A percentile compares a stretch with the other conserved stretches of the same genome.
Evolutionary conservation across 2,113 vertebrate genomes (phyloP).

Genomic region (Erinaceus europaeus): DNA sequence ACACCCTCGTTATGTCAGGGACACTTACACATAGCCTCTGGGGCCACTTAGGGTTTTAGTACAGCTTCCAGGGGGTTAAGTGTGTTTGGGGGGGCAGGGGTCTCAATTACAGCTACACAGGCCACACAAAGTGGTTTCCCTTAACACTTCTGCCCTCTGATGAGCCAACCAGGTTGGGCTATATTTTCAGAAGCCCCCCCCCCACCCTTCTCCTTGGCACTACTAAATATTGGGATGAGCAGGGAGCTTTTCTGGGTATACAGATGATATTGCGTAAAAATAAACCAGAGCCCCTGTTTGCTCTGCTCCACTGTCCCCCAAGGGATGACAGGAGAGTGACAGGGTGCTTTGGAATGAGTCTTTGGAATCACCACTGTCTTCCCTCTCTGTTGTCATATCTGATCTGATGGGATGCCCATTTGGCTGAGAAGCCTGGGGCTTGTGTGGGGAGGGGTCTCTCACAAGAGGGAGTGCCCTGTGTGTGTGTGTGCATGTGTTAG

Average conservation of each 20-base stretch:
- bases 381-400: accelerated
- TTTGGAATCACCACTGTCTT: accelerated
- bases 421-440: not conserved
- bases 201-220: not conserved
- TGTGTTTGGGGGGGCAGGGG: not conserved
- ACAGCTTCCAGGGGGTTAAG: not conserved
- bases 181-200: not conserved
- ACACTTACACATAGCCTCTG: not conserved
- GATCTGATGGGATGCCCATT: not conserved
- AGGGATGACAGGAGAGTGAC: accelerated
- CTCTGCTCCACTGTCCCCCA: not conserved
- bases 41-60: accelerated
- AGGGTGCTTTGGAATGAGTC: accelerated
- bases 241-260: not conserved
- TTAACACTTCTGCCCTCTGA: not conserved
- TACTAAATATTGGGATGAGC: not conserved
- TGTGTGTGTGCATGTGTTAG: accelerated
- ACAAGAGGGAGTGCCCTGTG: not conserved
- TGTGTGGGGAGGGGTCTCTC: not conserved
- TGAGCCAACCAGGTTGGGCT: not conserved
- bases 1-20: not conserved
- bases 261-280: not conserved
- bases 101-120: not conserved
- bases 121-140: not conserved
- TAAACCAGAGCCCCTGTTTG: not conserved